These are phyloP conservation scores for Plotosus lineatus DNA, from an alignment of 2,113 vertebrate species.

Conservation along the genomic window DNA sequence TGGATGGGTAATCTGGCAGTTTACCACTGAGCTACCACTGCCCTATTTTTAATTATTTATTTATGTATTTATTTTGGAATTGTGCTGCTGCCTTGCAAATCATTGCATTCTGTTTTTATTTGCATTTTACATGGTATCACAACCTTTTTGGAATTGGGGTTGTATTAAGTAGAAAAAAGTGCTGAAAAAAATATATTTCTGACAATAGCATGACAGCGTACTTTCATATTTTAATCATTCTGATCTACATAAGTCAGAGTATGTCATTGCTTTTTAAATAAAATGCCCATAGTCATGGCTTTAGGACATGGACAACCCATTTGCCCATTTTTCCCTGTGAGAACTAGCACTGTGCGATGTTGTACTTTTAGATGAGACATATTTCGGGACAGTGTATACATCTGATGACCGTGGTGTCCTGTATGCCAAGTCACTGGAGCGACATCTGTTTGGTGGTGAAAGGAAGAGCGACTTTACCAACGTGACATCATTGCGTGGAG, in stretches of 20 bases:
- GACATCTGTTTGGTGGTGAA: conserved; percentile 70
- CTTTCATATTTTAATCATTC: conserved; percentile 5
- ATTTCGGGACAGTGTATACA: conserved; percentile 76
- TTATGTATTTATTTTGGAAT: no score
- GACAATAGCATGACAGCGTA: conserved; percentile 16
- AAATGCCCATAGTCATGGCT: conserved; percentile 15
- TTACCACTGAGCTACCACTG: no score
- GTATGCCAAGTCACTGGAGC: conserved; percentile 74
- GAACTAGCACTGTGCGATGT: conserved; percentile 10
- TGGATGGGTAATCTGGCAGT: no score
- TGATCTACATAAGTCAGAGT: conserved; percentile 45
- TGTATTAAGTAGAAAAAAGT: no score
- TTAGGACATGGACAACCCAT: conserved; percentile 42
- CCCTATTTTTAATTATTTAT: no score
- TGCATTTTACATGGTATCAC: no score
- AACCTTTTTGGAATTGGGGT: no score
- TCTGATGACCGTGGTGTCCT: conserved; percentile 69
- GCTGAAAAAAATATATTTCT: conserved; percentile 62
- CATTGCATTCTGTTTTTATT: no score
- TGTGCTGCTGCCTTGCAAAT: no score
- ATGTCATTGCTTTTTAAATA: conserved; percentile 59
- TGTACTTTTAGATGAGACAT: conserved; percentile 65
- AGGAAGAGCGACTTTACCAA: conserved; percentile 77
- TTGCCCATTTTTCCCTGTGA: background rate
- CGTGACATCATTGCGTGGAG: conserved; percentile 68